Percentiles rank a stretch among this genome's conserved stretches.
Evolutionary conservation across 2,888 invertebrate genomes (phyloP).

Genomic region (Coleophora flavipennella): DNA sequence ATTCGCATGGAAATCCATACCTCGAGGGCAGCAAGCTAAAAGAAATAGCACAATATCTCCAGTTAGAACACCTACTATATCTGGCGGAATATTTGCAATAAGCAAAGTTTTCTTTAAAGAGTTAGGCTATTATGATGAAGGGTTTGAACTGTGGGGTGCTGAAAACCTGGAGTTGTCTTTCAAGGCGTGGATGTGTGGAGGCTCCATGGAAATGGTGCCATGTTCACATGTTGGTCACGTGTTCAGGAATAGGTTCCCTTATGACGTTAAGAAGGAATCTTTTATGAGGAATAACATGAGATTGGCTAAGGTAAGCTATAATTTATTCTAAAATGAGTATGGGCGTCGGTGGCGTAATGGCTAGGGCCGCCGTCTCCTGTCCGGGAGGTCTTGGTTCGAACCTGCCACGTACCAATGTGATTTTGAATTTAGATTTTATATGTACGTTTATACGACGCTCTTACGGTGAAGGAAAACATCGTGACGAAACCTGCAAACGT

Average conservation of each 20-base stretch:
- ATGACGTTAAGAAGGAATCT: constrained; percentile 90
- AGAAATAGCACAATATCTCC: constrained; percentile 86
- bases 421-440: too few species aligned
- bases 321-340: too few species aligned
- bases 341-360: too few species aligned
- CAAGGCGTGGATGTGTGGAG: constrained; percentile 99
- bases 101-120: constrained; percentile 89
- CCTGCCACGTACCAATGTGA: too few species aligned
- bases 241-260: constrained; percentile 94
- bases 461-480: too few species aligned
- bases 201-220: constrained; percentile 95
- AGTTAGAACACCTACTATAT: constrained; percentile 95
- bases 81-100: constrained; percentile 97
- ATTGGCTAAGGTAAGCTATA: constrained; percentile 79
- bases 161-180: constrained; percentile 97
- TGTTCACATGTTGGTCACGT: constrained; percentile 99
- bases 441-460: too few species aligned
- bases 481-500: too few species aligned
- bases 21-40: constrained; percentile 81
- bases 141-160: constrained; percentile 98
- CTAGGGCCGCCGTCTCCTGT: too few species aligned
- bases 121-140: constrained; percentile 95
- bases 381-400: too few species aligned
- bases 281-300: constrained; percentile 92
- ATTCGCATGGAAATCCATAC: constrained; percentile 97